phyloP scores from a whole-genome alignment of 1,140 invertebrate genomes.

The Pogonognathellus flavescens region DNA sequence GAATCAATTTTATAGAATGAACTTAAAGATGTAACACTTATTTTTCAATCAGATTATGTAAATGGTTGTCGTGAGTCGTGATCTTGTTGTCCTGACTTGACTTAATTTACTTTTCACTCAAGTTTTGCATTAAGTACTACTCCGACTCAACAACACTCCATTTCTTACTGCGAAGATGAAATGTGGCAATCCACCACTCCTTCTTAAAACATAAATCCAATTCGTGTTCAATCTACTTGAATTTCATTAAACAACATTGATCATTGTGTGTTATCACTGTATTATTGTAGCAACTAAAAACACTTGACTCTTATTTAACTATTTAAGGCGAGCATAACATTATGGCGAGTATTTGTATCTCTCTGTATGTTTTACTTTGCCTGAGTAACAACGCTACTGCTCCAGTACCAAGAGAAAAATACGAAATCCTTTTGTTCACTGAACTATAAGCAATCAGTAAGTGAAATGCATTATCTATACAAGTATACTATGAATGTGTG shows the following conservation, averaged over 20 bases:
- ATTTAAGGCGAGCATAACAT: too few species aligned
- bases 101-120: constrained; percentile 35
- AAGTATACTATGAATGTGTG: too few species aligned
- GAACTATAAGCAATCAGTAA: neutral
- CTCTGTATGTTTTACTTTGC: too few species aligned
- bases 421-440: neutral
- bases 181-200: constrained; percentile 26
- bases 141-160: neutral
- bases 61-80: constrained; percentile 43
- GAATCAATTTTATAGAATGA: neutral
- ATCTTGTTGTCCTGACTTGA: constrained; percentile 32
- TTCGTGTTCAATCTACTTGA: constrained; percentile 14
- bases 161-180: constrained; percentile 4
- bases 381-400: too few species aligned
- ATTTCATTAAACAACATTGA: constrained; percentile 31
- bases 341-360: too few species aligned
- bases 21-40: constrained; percentile 41
- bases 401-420: neutral
- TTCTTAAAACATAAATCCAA: neutral
- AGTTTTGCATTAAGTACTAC: neutral
- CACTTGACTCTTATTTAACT: neutral
- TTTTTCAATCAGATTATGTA: constrained; percentile 48
- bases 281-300: neutral
- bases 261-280: neutral
- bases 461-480: too few species aligned